Evolutionary conservation across 2,797 vertebrate genomes (phyloP), one percentile per base, ranked within the genome.

Genomic region (Menidia menidia): DNA sequence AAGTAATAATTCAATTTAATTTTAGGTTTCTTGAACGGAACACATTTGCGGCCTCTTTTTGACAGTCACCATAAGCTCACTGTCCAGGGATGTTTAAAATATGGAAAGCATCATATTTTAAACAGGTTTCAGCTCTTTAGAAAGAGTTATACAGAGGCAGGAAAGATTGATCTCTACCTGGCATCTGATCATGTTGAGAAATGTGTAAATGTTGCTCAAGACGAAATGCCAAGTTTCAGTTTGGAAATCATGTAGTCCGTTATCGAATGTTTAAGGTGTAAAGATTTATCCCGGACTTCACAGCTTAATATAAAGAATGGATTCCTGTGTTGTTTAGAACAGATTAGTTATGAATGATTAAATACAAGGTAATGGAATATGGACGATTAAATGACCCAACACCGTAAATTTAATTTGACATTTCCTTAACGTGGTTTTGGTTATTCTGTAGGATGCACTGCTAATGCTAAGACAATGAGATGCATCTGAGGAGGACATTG

Each of bases 401-500:
- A 48, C 13, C 32, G 14, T 19, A 18, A 63, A 41, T 33, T 7
- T 52, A 19, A 2, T 54, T 58, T 51, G 54, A 15, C 13, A n/a
- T 64, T 16, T 43, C 16, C 56, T 68, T 77, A 55, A n/a, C 55
- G 57, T 77, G 51, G 15, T 19, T 71, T 76, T 13, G 73, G 53
- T 72, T 71, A 5, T 61, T 18, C 39, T 64, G 4, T 75, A 9
- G 53, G 61, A 78, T 33, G 35, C n/a, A 43, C 50, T 60, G 11
- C 18, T 50, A 56, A 15, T 58, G 15, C 51, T 18, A 53, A 14
- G 32, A 56, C 16, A 60, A 33, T 9, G 0, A 63, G 41, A 72
- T 6, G 13, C 6, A 58, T 69, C 13, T 0, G 6, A 12, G 6
- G 13, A 56, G 48, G 31, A 70, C 12, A 18, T 55, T 0, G 4